Base-by-base conservation (phyloP, 53 echinoderm and acorn worm species). In the Arbacia lixula region DNA sequence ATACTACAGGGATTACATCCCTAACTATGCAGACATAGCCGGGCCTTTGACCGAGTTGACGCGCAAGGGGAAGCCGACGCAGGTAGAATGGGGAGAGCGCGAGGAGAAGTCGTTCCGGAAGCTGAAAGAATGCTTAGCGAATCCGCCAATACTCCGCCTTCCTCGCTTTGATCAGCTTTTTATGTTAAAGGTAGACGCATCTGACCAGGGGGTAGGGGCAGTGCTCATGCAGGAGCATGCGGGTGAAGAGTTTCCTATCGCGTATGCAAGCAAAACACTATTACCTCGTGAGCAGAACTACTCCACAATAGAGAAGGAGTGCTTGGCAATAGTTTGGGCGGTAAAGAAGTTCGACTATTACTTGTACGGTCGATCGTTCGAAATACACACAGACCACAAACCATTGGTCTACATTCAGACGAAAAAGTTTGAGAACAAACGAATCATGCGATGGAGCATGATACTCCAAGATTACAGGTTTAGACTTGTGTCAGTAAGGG, bases 21-120 rank as follows among this genome's bases (percentile, higher is more conserved):
- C 87, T 1, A 69, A 87, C 27, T 91, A 84, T 87, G 87, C 91
- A 11, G 87, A 74, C 31, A 54, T 91, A 12, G 91, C 87, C 5
- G 40, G 68, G 39, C 90, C 86, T 37, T 41, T 90, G 33, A 90
- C 86, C n/a, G 86, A 90, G 38, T 24, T 68, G 29, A 89, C 90
- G 2, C 38, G 41, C 16, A 71, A 85, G 50, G 80, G 79, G 27
- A 52, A 60, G 68, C 90, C 90, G 22, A 85, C 53, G n/a, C 30
- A 67, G 67, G 66, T 89, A 12, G 31, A 51, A n/a, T 85, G 90
- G 90, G 90, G 85, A 67, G 58, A 56, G 24, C 26, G 46, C 20
- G 80, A 89, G 29, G 81, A 89, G 46, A 34, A 25, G 17, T 41
- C 89, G 6, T 75, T 75, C 27, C 29, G 35, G 8, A 78, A 60